A percentile compares a stretch with the other conserved stretches of the same genome.
Conservation (phyloP, 1,140 invertebrate genomes). For the Helicoverpa armigera region DNA sequence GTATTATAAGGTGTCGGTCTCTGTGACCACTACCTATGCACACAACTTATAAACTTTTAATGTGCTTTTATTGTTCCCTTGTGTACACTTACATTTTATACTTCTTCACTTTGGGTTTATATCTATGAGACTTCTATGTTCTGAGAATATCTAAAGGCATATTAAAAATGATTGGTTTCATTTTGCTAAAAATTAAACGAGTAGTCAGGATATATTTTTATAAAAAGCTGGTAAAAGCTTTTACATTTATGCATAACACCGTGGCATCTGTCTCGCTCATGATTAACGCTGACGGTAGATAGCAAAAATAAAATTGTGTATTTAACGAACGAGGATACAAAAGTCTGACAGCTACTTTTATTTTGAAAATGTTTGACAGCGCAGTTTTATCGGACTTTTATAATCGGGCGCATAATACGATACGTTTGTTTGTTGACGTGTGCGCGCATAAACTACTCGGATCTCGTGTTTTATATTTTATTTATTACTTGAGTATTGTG, state of each 20-base stretch:
- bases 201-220: slow-evolving; percentile 38
- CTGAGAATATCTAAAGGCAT: slow-evolving; percentile 1
- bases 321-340: slow-evolving; percentile 46
- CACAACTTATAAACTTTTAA: slow-evolving; percentile 67
- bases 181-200: slow-evolving; percentile 21
- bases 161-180: slow-evolving; percentile 30
- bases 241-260: slow-evolving; percentile 44
- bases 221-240: slow-evolving; percentile 46
- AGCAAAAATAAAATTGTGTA: slow-evolving; percentile 47
- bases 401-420: slow-evolving; percentile 21
- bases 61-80: slow-evolving; percentile 57
- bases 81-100: slow-evolving; percentile 24
- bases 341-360: slow-evolving; percentile 43
- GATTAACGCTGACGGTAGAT: slow-evolving; percentile 48
- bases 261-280: slow-evolving; percentile 35
- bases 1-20: slow-evolving; percentile 72
- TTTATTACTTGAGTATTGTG: background rate
- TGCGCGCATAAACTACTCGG: slow-evolving; percentile 30
- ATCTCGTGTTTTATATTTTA: background rate
- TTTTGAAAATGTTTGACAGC: slow-evolving; percentile 46
- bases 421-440: slow-evolving; percentile 41
- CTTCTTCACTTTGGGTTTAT: slow-evolving; percentile 10
- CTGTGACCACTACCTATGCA: slow-evolving; percentile 60
- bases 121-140: slow-evolving; percentile 15
- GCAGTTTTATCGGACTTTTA: slow-evolving; percentile 50